Base-by-base conservation (phyloP, 2,113 vertebrate species). In the Choloepus hoffmanni region DNA sequence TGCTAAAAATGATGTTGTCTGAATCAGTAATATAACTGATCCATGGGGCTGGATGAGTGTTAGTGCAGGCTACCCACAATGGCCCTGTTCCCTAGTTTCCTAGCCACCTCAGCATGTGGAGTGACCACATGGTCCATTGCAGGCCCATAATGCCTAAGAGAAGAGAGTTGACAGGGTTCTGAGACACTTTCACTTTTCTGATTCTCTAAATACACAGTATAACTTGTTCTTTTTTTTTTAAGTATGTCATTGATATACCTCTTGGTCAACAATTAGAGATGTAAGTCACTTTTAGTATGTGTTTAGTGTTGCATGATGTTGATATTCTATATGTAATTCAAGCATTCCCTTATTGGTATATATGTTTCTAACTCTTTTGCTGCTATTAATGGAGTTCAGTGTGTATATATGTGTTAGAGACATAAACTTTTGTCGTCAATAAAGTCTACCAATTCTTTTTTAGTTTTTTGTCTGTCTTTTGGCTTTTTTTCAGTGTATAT, bases 371-470 rank as follows among this genome's bases (percentile, higher is more conserved):
- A 55, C 63, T 89, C 3, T 82, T 74, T 89, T 79, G 30, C 9
- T 93, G 8, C 2, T 8, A 33, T 9, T 60, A 19, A 55, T n/a
- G 40, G 9, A 63, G 33, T 9, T 7, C 86, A 60, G 50, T 23
- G 11, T 84, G 53, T 21, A 26, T 33, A 26, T 33, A 36, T 36
- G 13, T 82, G 19, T n/a, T 36, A 73, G 26, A n/a, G 30, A n/a
- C 43, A 55, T 53, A 63, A 81, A 81, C 14, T 81, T 88, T 58
- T 43, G 26, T 73, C 88, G 82, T 53, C 65, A 88, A 73, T 63
- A 53, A 87, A 63, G 62, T 5, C 18, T 82, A 24, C 28, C 62
- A 30, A 6, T 77, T 30, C 48, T 84, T 68, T 48, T 18, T 62
- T 67, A 48, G 13, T 10, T 74, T 88, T 15, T 28, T 18, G 26